A percentile compares a stretch with the other conserved stretches of the same genome.
Conservation (phyloP, 2,113 vertebrate species). For the Madoqua kirkii region DNA sequence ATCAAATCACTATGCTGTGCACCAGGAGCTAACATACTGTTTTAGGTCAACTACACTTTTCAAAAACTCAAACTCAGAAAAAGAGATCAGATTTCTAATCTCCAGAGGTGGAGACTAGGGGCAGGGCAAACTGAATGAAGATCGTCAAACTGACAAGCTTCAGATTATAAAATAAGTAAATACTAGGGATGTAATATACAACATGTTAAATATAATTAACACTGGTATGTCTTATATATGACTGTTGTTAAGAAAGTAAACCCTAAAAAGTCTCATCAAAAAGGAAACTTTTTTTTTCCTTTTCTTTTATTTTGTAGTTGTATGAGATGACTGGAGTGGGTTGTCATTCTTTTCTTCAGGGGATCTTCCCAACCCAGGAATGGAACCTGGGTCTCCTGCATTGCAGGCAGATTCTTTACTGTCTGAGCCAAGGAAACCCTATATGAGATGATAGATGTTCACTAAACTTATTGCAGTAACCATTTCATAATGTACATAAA, state of each 20-base stretch:
- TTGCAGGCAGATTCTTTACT: neutral
- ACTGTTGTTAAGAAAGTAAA: neutral
- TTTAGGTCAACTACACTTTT: neutral
- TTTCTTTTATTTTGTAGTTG: neutral
- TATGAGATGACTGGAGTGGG: neutral
- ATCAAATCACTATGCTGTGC: neutral
- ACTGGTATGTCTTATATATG: neutral
- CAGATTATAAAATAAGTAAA: neutral
- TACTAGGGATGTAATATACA: neutral
- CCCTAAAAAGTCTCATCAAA: neutral
- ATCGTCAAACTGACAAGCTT: neutral
- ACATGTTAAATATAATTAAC: neutral
- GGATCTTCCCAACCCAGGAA: neutral
- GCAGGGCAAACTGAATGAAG: neutral
- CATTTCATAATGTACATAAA: neutral
- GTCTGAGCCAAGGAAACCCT: neutral
- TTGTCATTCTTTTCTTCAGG: neutral
- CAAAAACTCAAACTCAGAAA: neutral
- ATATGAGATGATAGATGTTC: neutral
- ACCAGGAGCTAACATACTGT: neutral
- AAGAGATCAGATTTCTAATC: neutral
- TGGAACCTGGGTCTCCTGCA: neutral
- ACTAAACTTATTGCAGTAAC: neutral
- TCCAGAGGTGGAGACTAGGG: neutral
- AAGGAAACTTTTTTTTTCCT: neutral